These are phyloP conservation scores for Clarias gariepinus DNA, from an alignment of 2,113 vertebrate genomes.

Conservation along the genomic window DNA sequence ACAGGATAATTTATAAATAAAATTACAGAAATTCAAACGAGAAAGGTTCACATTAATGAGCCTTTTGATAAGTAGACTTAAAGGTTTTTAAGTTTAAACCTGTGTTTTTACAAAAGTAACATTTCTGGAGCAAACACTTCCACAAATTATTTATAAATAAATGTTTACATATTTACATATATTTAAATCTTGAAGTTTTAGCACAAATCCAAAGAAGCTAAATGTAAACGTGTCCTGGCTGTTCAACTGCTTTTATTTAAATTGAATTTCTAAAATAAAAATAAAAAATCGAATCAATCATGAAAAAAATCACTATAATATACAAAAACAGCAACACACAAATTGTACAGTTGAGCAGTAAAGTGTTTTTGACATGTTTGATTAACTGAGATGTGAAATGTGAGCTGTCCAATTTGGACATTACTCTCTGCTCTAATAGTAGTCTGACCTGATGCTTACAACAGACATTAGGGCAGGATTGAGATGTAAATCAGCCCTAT, in stretches of 20 bases:
- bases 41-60: background rate
- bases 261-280: no score
- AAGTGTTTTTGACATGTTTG: background rate
- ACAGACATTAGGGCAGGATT: background rate
- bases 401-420: background rate
- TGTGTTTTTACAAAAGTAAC: background rate
- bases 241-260: background rate
- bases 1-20: background rate
- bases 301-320: no score
- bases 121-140: background rate
- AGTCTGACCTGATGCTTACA: slow-evolving; percentile 12
- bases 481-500: slow-evolving; percentile 17
- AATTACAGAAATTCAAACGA: background rate
- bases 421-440: slow-evolving; percentile 13
- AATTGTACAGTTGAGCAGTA: background rate
- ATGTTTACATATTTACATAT: background rate
- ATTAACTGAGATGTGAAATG: background rate
- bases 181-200: background rate
- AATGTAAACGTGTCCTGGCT: background rate
- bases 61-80: background rate
- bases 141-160: background rate
- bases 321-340: background rate
- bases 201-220: background rate
- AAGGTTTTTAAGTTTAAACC: background rate
- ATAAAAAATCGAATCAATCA: no score